Conservation (phyloP, 2,797 vertebrate species). For the Tarsius wallacei region DNA sequence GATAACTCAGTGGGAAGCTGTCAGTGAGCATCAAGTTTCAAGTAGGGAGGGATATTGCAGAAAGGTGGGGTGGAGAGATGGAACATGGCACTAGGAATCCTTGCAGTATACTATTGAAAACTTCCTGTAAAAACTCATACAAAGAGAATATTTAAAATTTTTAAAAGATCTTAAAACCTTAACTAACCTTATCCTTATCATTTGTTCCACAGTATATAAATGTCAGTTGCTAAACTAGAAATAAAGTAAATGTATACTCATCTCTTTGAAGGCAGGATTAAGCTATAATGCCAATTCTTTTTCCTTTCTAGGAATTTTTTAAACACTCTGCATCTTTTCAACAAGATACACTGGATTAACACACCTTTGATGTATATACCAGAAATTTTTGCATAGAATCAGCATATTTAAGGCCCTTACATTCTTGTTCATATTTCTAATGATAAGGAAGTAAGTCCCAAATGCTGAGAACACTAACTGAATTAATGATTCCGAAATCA, state of each 20-base stretch:
- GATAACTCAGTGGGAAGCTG: background rate
- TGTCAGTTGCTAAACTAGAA: constrained; percentile 12
- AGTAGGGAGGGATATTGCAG: background rate
- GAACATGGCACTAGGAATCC: too few species aligned
- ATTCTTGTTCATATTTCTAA: constrained; percentile 27
- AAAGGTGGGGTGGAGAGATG: background rate
- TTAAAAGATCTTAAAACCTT: background rate
- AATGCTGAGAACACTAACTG: constrained; percentile 52
- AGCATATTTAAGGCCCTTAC: constrained; percentile 15
- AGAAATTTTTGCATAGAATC: background rate
- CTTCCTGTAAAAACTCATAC: background rate
- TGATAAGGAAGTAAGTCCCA: background rate
- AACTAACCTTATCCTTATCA: background rate
- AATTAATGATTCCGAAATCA: constrained; percentile 84
- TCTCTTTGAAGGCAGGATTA: background rate
- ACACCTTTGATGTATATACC: background rate
- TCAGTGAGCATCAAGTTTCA: background rate
- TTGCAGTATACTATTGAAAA: background rate
- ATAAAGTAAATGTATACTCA: background rate
- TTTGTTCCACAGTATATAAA: background rate
- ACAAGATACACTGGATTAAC: background rate
- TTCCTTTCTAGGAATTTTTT: constrained; percentile 7
- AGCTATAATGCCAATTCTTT: background rate
- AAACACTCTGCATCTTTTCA: background rate
- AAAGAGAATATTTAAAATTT: background rate